A percentile compares a stretch with the other conserved stretches of the same genome.
Evolutionary conservation across 2,113 vertebrate species (phyloP).

Genomic region (Notarius lentiginosus): DNA sequence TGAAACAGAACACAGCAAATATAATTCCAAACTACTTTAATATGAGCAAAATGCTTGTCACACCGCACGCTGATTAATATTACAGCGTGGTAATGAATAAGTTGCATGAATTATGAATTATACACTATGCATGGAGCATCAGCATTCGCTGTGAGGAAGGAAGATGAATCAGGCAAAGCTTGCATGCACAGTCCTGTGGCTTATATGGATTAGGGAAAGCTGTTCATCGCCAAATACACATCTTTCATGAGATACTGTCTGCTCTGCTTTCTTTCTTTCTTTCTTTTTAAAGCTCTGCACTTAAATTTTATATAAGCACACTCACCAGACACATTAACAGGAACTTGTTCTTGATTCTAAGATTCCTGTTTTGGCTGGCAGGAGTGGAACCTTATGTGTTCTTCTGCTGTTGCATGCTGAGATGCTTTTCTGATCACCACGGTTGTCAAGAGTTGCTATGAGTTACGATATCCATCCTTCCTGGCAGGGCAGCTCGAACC

Average conservation of each 20-base stretch:
- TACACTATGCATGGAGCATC: neutral
- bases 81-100: neutral
- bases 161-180: conserved; percentile 8
- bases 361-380: too few relatives aligned
- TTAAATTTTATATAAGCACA: neutral
- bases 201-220: conserved; percentile 30
- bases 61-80: neutral
- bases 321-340: too few relatives aligned
- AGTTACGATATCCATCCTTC: too few relatives aligned
- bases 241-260: neutral
- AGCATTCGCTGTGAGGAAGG: neutral
- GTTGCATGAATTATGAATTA: neutral
- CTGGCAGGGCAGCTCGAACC: too few relatives aligned
- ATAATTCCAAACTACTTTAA: neutral
- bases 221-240: conserved; percentile 26
- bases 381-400: too few relatives aligned
- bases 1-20: neutral
- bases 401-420: too few relatives aligned
- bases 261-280: neutral
- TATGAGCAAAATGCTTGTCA: neutral
- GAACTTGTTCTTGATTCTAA: too few relatives aligned
- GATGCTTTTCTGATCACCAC: too few relatives aligned
- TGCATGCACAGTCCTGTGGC: neutral
- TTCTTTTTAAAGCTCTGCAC: neutral
- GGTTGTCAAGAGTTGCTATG: too few relatives aligned